phyloP scores from a whole-genome alignment of 2,888 invertebrate species.

The Agonopterix arenella region DNA sequence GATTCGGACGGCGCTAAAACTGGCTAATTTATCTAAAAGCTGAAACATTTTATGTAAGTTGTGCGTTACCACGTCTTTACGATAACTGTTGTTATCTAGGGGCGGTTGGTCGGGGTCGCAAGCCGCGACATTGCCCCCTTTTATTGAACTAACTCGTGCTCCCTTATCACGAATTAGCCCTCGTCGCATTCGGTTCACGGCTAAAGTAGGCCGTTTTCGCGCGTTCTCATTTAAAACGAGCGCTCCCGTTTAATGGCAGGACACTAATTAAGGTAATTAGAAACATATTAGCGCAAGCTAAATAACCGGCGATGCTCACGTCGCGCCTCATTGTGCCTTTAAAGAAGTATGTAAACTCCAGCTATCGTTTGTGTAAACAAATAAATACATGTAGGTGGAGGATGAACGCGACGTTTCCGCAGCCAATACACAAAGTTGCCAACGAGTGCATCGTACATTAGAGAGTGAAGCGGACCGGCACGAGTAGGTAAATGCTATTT shows the following conservation, averaged over 20 bases:
- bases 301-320: slow-evolving; percentile 32
- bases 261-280: slow-evolving; percentile 67
- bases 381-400: slow-evolving; percentile 15
- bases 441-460: slow-evolving; percentile 41
- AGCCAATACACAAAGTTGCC: slow-evolving; percentile 33
- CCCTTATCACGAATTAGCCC: slow-evolving; percentile 68
- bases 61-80: slow-evolving; percentile 20
- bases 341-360: slow-evolving; percentile 12
- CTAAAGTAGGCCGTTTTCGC: slow-evolving; percentile 57
- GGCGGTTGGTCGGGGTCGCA: slow-evolving; percentile 35
- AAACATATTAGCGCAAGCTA: slow-evolving; percentile 48
- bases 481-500: slow-evolving; percentile 59
- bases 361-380: slow-evolving; percentile 2
- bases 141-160: slow-evolving; percentile 54
- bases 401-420: slow-evolving; percentile 22
- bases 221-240: slow-evolving; percentile 62
- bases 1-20: too few species aligned
- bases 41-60: slow-evolving; percentile 1
- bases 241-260: slow-evolving; percentile 51
- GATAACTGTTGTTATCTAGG: slow-evolving; percentile 50
- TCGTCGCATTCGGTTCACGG: slow-evolving; percentile 59
- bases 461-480: slow-evolving; percentile 36
- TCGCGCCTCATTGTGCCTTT: slow-evolving; percentile 12
- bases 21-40: not conserved
- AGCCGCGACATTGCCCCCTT: slow-evolving; percentile 54